Conservation (phyloP, 1,140 invertebrate genomes). For the Cydia amplana region DNA sequence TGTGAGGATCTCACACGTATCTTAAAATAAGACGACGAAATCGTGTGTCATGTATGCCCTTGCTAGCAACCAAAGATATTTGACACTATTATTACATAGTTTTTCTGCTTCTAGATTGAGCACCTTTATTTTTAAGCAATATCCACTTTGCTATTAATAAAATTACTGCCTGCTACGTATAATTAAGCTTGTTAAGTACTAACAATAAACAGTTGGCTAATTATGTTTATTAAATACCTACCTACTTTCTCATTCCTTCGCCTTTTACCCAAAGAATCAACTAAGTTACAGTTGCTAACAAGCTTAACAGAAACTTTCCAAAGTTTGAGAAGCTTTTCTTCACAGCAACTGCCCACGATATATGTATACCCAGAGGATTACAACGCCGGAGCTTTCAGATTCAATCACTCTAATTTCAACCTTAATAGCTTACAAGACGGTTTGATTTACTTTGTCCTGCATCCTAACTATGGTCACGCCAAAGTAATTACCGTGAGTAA, state of each 20-base stretch:
- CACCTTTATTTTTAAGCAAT: too few species aligned
- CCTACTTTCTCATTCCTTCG: not conserved
- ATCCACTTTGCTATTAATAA: too few species aligned
- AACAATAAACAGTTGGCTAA: not conserved
- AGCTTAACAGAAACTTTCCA: constrained; percentile 30
- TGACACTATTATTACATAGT: too few species aligned
- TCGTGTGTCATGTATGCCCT: too few species aligned
- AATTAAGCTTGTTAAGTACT: not conserved
- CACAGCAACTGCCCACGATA: constrained; percentile 68
- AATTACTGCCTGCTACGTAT: not conserved
- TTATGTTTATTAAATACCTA: not conserved
- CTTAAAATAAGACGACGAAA: too few species aligned
- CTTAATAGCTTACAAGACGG: constrained; percentile 34
- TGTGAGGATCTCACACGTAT: too few species aligned
- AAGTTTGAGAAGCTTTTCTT: constrained; percentile 61
- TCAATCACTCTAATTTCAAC: constrained; percentile 36
- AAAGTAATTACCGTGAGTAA: constrained; percentile 42
- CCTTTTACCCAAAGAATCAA: not conserved
- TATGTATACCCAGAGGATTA: constrained; percentile 55
- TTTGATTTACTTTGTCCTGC: constrained; percentile 37
- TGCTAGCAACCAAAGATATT: too few species aligned
- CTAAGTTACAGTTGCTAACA: not conserved
- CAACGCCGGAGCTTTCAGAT: constrained; percentile 51
- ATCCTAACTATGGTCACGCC: constrained; percentile 44
- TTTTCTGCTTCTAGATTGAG: too few species aligned